Evolutionary conservation across 2,797 vertebrate species (phyloP), one percentile per base, ranked within the genome.

Genomic region (Chanos chanos): DNA sequence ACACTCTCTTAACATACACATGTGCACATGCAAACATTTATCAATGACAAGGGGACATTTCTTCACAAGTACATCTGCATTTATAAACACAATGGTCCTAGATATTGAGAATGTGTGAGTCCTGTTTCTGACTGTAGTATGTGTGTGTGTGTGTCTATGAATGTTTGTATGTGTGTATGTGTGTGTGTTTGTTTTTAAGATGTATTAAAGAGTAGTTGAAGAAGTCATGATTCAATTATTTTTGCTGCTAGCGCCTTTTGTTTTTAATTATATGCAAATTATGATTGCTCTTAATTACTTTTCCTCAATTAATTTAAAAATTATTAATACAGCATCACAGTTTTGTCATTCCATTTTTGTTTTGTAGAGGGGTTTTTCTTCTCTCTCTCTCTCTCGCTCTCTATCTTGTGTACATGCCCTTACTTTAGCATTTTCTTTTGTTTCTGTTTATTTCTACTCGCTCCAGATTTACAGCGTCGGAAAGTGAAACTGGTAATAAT

Each of bases 61-160:
- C 47, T 53, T 56, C 36, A 47, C 55, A 36, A 63, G 63, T 55
- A 67, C 51, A 67, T 50, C 64, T 67, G 60, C 24, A 54, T 61
- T 70, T 70, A 61, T 70, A 69, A 56, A 66, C 66, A 54, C 59
- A 55, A 52, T 66, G 56, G 68, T 53, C 37, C 48, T 61, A 68
- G 64, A 56, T 51, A 61, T 60, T 54, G 12, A 36, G 44, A 57
- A 19, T 63, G 43, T 64, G 64, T 70, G 66, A 62, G 56, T 44
- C 50, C 47, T 48, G 50, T 72, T 55, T 72, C 61, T 70, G 68
- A 68, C 13, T 24, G 51, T 31, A 67, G 59, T 59, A 37, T 43
- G 59, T 19, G 19, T n/a, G 6, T 59, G 44, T 55, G 39, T 41
- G 15, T 16, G 52, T 52, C 31, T 30, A 43, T 40, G 33, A 68